Base-by-base conservation (phyloP, 2,113 vertebrate species). In the Cynocephalus volans region DNA sequence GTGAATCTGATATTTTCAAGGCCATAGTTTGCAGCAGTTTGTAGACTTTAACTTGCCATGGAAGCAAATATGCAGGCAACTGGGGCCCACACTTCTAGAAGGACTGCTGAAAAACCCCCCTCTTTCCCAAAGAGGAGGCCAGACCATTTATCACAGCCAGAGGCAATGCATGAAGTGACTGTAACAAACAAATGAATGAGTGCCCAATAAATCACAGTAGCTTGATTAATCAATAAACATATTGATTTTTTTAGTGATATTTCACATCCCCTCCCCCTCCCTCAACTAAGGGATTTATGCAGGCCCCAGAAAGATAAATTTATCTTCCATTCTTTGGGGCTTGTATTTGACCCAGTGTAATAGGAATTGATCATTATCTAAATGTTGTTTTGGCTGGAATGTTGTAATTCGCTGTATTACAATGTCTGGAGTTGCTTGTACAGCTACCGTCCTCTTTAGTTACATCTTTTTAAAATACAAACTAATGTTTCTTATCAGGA, bases 341-440 rank as follows among this genome's bases (percentile, higher is more conserved):
- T 97, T 96, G 96, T 97, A 80, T 98, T 95, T 92, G 88, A 88
- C 85, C 93, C 50, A 88, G 58, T 79, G 56, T 97, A 98, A 97
- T 95, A 97, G 97, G 92, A 98, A 98, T 98, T 97, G 96, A 98
- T 98, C 96, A 97, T 97, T 98, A 97, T 95, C 96, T 90, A 97
- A 97, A 97, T 97, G 97, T 97, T 97, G 82, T 97, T 97, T 97
- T 92, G 97, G 86, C 93, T 97, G 76, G 56, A 88, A 65, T 75
- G 80, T 95, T 98, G 75, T 97, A 96, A 97, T 97, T 97, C 0
- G 4, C 76, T 88, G 85, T 75, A 79, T 97, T 97, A 93, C 60
- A 90, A 64, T 73, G 81, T 95, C 48, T 93, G 24, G 60, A 92
- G 72, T 95, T 84, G 82, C 75, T 87, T 75, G 31, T 48, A 72